Evolutionary conservation across 2,888 invertebrate species (phyloP).

Genomic region (Gymnocheta viridis): DNA sequence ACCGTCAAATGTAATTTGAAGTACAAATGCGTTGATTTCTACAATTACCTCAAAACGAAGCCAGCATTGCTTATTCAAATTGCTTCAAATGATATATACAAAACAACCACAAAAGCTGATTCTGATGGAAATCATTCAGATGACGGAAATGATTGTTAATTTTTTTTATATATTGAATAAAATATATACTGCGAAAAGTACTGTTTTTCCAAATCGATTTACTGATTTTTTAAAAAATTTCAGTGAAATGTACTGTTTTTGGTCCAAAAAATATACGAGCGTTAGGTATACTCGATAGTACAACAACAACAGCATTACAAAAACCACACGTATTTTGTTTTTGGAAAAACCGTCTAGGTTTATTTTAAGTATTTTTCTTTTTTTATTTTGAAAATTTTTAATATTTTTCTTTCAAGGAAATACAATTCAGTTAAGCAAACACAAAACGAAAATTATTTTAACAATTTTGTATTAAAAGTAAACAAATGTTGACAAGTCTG

Average conservation of each 20-base stretch:
- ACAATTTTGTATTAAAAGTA: no score
- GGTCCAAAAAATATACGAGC: conserved; percentile 7
- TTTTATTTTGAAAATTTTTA: no score
- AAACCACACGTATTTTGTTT: no score
- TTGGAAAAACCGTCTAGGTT: no score
- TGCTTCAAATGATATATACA: conserved; percentile 28
- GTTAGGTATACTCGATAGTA: no score
- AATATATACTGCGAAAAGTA: neutral
- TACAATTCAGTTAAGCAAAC: no score
- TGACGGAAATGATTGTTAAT: conserved; percentile 3
- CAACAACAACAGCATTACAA: no score
- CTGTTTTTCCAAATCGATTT: conserved; percentile 1
- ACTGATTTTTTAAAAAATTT: neutral
- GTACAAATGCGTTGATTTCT: conserved; percentile 14
- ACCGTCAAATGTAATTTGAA: conserved; percentile 18
- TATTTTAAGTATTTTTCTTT: no score
- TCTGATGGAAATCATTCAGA: conserved; percentile 4
- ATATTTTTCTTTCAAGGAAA: no score
- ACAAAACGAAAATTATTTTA: no score
- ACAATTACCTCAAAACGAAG: conserved; percentile 27
- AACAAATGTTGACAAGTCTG: no score
- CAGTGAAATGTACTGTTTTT: no score
- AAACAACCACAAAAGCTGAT: conserved; percentile 30
- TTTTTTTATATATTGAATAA: neutral
- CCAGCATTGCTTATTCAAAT: conserved; percentile 35